A percentile compares a stretch with the other conserved stretches of the same genome.
phyloP scores from a whole-genome alignment of 2,888 invertebrate genomes.

The Watsonalla cultraria region DNA sequence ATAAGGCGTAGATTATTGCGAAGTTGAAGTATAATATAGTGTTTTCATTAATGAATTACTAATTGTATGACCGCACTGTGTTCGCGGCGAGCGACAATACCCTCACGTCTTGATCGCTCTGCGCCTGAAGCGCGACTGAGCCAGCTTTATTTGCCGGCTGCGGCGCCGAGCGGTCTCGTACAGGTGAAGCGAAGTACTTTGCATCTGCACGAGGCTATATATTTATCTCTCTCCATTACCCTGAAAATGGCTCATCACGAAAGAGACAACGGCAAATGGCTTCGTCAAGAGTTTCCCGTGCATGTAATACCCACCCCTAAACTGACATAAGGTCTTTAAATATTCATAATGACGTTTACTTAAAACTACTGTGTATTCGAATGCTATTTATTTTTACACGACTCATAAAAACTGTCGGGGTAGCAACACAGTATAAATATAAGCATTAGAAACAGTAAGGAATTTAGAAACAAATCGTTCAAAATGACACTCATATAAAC shows the following conservation, averaged over 20 bases:
- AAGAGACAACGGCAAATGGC: neutral
- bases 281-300: neutral
- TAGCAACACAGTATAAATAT: too few species aligned
- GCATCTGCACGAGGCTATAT: conserved; percentile 13
- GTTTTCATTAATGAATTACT: conserved; percentile 57
- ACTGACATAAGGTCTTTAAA: conserved; percentile 16
- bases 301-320: conserved; percentile 16
- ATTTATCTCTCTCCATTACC: neutral
- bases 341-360: conserved; percentile 20
- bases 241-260: neutral
- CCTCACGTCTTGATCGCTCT: conserved; percentile 26
- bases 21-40: conserved; percentile 22
- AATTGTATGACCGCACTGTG: conserved; percentile 36
- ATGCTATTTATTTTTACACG: too few species aligned
- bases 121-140: conserved; percentile 60
- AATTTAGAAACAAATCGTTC: too few species aligned
- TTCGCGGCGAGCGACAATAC: conserved; percentile 19
- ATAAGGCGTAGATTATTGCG: conserved; percentile 38
- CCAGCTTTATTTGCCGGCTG: conserved; percentile 18
- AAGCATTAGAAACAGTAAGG: too few species aligned
- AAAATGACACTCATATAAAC: too few species aligned
- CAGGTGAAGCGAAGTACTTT: conserved; percentile 33
- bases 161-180: conserved; percentile 62
- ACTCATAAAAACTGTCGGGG: too few species aligned
- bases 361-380: neutral